Evolutionary conservation across 2,888 invertebrate species (phyloP).

Genomic region (Drymonia ruficornis): DNA sequence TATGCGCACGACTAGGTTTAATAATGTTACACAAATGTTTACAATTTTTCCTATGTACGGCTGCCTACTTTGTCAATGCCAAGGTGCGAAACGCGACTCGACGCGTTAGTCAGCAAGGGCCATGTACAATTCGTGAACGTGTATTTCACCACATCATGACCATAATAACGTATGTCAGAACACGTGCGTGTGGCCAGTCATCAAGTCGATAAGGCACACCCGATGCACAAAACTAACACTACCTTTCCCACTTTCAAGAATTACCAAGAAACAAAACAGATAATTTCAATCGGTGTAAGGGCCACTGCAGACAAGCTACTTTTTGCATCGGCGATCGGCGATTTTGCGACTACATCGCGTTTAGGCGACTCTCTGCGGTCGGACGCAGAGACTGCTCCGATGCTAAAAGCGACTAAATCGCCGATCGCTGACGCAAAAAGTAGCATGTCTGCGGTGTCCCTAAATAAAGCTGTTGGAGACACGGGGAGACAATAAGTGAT

Average conservation of each 20-base stretch:
- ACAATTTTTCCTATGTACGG: slow-evolving; percentile 45
- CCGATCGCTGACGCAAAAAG: too few relatives aligned
- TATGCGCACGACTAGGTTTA: slow-evolving; percentile 28
- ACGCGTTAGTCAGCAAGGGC: slow-evolving; percentile 47
- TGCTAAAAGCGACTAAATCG: too few relatives aligned
- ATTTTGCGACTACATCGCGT: too few relatives aligned
- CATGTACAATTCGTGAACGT: slow-evolving; percentile 52
- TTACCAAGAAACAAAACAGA: slow-evolving; percentile 21
- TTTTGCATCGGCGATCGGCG: too few relatives aligned
- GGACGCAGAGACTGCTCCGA: too few relatives aligned
- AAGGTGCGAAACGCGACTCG: slow-evolving; percentile 49
- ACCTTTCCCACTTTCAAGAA: slow-evolving; percentile 26
- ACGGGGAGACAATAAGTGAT: slow-evolving; percentile 52
- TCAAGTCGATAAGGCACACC: slow-evolving; percentile 26
- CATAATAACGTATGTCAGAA: background rate
- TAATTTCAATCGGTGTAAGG: slow-evolving; percentile 47
- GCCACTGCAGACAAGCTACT: too few relatives aligned
- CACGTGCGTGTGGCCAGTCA: slow-evolving; percentile 19
- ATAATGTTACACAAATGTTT: slow-evolving; percentile 31
- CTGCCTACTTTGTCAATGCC: slow-evolving; percentile 60
- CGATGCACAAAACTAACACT: slow-evolving; percentile 9
- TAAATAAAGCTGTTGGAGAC: slow-evolving; percentile 49
- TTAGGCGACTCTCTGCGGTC: too few relatives aligned
- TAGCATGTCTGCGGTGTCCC: too few relatives aligned
- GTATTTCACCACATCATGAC: slow-evolving; percentile 16